phyloP scores from a whole-genome alignment of 2,113 vertebrate genomes.

The Acrocephalus kingi region DNA sequence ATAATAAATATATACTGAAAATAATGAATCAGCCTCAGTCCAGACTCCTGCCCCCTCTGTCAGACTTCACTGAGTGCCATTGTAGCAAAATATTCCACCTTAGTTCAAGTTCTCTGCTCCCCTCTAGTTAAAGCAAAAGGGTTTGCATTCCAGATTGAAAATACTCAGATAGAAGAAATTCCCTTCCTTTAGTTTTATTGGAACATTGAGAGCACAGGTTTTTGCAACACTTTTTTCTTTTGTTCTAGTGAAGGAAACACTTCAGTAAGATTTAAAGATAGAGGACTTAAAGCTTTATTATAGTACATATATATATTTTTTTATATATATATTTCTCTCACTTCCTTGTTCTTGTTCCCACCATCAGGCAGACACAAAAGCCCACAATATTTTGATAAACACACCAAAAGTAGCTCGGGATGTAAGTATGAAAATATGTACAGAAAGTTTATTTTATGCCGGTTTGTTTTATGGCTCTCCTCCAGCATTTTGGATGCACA shows the following conservation, averaged over 20 bases:
- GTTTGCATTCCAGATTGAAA: neutral
- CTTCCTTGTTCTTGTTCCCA: neutral
- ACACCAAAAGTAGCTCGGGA: neutral
- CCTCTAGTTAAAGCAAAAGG: neutral
- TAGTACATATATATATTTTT: neutral
- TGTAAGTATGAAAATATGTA: neutral
- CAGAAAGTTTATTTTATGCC: neutral
- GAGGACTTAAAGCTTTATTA: neutral
- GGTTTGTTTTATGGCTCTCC: slow-evolving; percentile 1
- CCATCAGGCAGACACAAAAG: neutral
- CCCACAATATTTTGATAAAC: slow-evolving; percentile 18
- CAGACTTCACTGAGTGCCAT: neutral
- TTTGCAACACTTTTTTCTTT: neutral
- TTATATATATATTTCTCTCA: neutral
- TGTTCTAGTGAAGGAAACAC: neutral
- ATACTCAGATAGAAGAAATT: neutral
- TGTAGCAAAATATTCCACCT: neutral
- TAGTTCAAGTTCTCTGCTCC: neutral
- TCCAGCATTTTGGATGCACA: neutral
- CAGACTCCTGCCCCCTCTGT: neutral
- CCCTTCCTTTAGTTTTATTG: neutral
- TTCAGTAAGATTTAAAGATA: neutral
- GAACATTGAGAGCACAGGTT: neutral
- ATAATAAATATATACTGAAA: neutral
- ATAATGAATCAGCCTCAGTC: neutral